Base-by-base conservation (phyloP, 1,140 invertebrate genomes). In the Thaumatotibia leucotreta region DNA sequence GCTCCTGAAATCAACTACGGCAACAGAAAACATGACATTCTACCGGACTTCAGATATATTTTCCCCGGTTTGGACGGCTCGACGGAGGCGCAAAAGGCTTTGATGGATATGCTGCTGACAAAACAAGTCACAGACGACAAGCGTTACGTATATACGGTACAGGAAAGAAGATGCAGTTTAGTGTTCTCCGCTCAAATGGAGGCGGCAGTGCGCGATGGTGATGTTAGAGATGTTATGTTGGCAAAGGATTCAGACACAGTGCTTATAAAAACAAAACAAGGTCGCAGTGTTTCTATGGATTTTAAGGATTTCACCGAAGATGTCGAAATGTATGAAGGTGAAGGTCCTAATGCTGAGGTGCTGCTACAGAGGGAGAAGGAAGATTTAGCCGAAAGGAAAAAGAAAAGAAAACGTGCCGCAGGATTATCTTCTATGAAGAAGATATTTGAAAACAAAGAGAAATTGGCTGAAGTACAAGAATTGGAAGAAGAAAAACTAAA, bases 371-470 rank as follows among this genome's bases (percentile, higher is more conserved):
- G 94, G 8, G 93, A 95, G 83, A 92, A 86, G 23, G 87, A 92
- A 72, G 93, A 92, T 84, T 84, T 84, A 32, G 93, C 92, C 72
- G 91, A 90, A 73, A 94, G 86, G 76, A 95, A 92, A 85, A 94
- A 92, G 80, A 95, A 92, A 77, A 89, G 91, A 75, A 92, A 91
- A 92, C 84, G 88, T 74, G 84, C 91, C 84, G 80, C 80, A 86
- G 87, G 92, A 76, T 85, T 93, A 69, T 94, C 92, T 70, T 92
- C 92, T 45, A 92, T 93, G 63, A 95, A 95, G 66, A 95, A 94
- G 84, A 94, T 96, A 66, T 96, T 96, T 82, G 95, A 96, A 88
- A 95, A 95, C 24, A 96, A 96, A 78, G 95, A 96, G 78, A 92
- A 88, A 63, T 91, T 93, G 22, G 93, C 94, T 68, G 94, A 95